These are phyloP conservation scores for Mesocricetus auratus DNA, from an alignment of 2,113 vertebrate genomes.

Conservation along the genomic window DNA sequence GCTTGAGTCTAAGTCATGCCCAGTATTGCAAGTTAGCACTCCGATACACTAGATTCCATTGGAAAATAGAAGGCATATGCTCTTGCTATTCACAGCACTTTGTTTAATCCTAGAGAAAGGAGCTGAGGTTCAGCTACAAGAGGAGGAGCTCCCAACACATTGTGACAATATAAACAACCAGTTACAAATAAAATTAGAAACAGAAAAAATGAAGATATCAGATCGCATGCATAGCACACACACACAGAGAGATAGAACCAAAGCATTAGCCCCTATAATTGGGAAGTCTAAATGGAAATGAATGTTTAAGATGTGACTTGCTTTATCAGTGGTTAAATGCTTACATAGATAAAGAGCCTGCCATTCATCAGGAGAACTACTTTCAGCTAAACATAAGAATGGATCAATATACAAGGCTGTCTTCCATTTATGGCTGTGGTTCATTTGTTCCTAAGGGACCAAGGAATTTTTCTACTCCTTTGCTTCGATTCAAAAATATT, in stretches of 20 bases:
- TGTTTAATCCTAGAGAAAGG: conserved; percentile 36
- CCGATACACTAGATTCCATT: background rate
- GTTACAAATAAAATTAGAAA: conserved; percentile 69
- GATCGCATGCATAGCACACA: background rate
- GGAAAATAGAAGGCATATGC: background rate
- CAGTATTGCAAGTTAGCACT: background rate
- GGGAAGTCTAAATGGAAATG: conserved; percentile 40
- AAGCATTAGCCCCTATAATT: conserved; percentile 39
- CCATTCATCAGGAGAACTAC: conserved; percentile 37
- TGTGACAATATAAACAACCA: conserved; percentile 60
- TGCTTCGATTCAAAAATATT: background rate
- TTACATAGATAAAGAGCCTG: conserved; percentile 13
- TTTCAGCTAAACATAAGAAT: background rate
- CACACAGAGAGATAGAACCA: background rate
- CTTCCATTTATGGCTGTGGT: background rate
- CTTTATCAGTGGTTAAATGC: background rate
- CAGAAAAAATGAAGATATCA: conserved; percentile 53
- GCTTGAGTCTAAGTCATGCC: background rate
- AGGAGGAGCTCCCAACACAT: background rate
- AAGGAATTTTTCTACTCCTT: background rate
- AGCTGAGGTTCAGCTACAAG: background rate
- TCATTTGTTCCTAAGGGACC: background rate
- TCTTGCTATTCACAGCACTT: background rate
- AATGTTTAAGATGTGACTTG: conserved; percentile 44
- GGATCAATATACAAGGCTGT: background rate